Evolutionary conservation across 2,797 vertebrate species (phyloP), one percentile per base, ranked within the genome.

Genomic region (Glyptemys insculpta): DNA sequence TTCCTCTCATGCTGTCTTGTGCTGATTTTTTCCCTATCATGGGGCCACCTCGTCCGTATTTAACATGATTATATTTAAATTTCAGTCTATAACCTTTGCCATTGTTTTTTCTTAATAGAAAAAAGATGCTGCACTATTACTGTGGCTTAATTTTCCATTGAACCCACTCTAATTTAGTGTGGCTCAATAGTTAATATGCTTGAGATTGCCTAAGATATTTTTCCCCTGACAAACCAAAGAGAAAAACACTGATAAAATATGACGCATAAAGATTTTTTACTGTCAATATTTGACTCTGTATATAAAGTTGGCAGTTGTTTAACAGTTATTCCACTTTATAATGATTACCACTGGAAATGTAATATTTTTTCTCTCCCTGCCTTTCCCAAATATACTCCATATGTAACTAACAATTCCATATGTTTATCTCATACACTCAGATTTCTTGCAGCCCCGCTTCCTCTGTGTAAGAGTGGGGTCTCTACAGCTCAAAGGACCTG

Each of bases 351-450:
- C 27, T 96, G 92, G 93, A 96, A 97, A 97, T 82, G 54, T 49
- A 95, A 31, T 68, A 76, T 80, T 95, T 96, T 96, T 93, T 94
- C 86, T 92, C 88, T 92, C 87, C 86, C 90, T 92, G 81, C 83
- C 91, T 91, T 90, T 94, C 80, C 47, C 96, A 72, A 96, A 97
- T 97, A 96, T 81, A 81, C 84, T 94, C 96, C 96, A 96, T 94
- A 96, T 96, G 96, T 74, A 96, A 91, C 65, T 5, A 96, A 44
- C 94, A 87, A 49, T 90, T 65, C 49, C 49, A 87, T 68, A 87
- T 37, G 44, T 83, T 97, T 96, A 97, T 89, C 86, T 96, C 92
- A 96, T 89, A 83, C 74, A 91, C 74, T 74, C 92, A 94, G 82
- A 93, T 94, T 95, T 94, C 90, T 90, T 93, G 27, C 81, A 95